Percentiles rank a stretch among this genome's conserved stretches.
These are phyloP conservation scores for Leptosomus discolor DNA, from an alignment of 2,113 vertebrate species.

Conservation along the genomic window DNA sequence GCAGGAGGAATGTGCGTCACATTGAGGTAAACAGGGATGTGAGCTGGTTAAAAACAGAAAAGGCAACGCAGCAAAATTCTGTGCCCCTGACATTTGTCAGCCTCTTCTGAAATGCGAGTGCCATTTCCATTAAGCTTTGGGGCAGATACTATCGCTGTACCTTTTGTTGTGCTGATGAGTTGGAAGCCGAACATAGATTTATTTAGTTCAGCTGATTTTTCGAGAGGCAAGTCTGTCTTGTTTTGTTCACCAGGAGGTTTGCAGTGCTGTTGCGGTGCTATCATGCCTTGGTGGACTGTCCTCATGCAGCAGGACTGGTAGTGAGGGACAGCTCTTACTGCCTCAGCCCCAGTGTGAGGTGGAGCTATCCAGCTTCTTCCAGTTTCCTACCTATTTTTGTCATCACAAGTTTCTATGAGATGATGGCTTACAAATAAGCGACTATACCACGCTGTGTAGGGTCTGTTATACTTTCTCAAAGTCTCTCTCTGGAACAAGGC, in stretches of 20 bases:
- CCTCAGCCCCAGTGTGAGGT: neutral
- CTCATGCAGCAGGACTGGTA: neutral
- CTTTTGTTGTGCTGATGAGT: neutral
- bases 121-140: constrained; percentile 16
- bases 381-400: neutral
- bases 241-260: neutral
- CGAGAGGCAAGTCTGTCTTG: neutral
- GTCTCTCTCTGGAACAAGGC: neutral
- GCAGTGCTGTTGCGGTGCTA: neutral
- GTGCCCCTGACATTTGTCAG: constrained; percentile 22
- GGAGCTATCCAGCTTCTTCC: neutral
- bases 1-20: constrained; percentile 26
- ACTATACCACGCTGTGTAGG: fast-evolving
- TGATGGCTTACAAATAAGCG: neutral
- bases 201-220: neutral
- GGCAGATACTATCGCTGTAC: constrained; percentile 11
- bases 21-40: constrained; percentile 44
- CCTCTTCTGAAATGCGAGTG: neutral
- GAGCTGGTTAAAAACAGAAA: constrained; percentile 46
- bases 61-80: neutral
- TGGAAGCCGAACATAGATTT: neutral
- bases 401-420: neutral
- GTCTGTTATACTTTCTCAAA: neutral
- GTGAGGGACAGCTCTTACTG: neutral
- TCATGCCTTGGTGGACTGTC: neutral